A percentile compares a stretch with the other conserved stretches of the same genome.
Evolutionary conservation across 2,113 vertebrate species (phyloP).

Genomic region (Notothenia rossii): DNA sequence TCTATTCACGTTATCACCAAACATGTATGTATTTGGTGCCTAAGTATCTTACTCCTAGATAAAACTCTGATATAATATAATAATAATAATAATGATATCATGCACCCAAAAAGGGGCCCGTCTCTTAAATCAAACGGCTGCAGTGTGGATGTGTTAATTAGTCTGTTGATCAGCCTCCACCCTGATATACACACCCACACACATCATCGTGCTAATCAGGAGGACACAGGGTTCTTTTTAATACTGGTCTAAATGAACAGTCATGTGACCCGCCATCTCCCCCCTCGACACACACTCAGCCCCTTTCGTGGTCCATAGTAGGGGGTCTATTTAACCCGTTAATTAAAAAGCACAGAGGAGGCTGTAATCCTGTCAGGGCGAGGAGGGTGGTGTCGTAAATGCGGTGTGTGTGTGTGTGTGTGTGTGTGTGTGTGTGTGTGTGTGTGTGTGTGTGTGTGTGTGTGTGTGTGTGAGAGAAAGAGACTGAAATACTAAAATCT

Average conservation of each 20-base stretch:
- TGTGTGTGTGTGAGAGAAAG: not conserved
- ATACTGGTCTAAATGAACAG: slow-evolving; percentile 63
- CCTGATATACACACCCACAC: slow-evolving; percentile 4
- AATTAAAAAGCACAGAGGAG: slow-evolving; percentile 81
- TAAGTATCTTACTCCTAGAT: not conserved
- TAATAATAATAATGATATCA: not conserved
- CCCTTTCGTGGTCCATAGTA: slow-evolving; percentile 62
- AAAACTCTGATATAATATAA: not conserved
- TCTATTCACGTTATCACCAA: not conserved
- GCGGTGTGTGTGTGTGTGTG: slow-evolving; percentile 31
- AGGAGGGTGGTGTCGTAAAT: slow-evolving; percentile 46
- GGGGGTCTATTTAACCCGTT: slow-evolving; percentile 83
- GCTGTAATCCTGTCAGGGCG: slow-evolving; percentile 81
- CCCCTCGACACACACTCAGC: slow-evolving; percentile 42
- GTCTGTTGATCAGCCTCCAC: slow-evolving; percentile 51
- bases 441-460: slow-evolving; percentile 31
- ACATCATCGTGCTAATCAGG: slow-evolving; percentile 57
- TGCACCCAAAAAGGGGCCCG: not conserved
- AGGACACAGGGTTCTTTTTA: slow-evolving; percentile 70
- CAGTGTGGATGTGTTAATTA: slow-evolving; percentile 59
- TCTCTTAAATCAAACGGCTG: slow-evolving; percentile 21
- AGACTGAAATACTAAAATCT: not conserved
- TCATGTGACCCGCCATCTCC: slow-evolving; percentile 63
- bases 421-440: not conserved
- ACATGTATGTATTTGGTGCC: not conserved